These are phyloP conservation scores for Ips nitidus DNA, from an alignment of 1,140 invertebrate species.

Conservation along the genomic window DNA sequence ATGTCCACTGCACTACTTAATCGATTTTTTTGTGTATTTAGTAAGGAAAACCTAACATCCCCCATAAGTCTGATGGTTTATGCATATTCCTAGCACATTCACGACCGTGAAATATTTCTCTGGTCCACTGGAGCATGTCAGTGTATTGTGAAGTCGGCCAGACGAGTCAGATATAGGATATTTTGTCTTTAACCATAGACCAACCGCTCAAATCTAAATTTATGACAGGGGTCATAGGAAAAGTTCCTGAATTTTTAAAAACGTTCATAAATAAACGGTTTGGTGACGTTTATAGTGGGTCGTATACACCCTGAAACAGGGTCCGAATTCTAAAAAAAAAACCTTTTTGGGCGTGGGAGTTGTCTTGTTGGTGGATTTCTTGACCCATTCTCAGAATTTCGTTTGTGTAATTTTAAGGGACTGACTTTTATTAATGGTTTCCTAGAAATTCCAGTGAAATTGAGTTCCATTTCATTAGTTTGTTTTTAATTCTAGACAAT, in stretches of 20 bases:
- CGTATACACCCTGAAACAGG: not conserved
- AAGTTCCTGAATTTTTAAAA: no score
- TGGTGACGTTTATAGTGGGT: no score
- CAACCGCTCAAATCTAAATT: not conserved
- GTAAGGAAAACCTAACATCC: not conserved
- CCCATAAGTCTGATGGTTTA: slow-evolving; percentile 7
- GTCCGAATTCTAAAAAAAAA: slow-evolving; percentile 8
- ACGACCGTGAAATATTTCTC: slow-evolving; percentile 23
- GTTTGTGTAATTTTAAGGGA: slow-evolving; percentile 16
- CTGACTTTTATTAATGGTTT: slow-evolving; percentile 27
- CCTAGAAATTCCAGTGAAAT: slow-evolving; percentile 11
- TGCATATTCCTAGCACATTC: not conserved
- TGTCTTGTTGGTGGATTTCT: not conserved
- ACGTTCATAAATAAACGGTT: no score
- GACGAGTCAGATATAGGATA: slow-evolving; percentile 34
- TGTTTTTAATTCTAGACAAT: no score
- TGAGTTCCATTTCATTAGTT: no score
- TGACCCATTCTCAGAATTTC: slow-evolving; percentile 16
- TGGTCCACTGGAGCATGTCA: slow-evolving; percentile 34
- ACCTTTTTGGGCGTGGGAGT: slow-evolving; percentile 13
- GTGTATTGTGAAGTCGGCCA: slow-evolving; percentile 34
- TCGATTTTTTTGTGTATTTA: no score
- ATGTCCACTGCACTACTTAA: no score
- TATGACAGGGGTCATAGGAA: no score
- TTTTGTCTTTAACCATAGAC: slow-evolving; percentile 9